Base-by-base conservation (phyloP, 2,888 invertebrate genomes). In the Colostygia pectinataria region DNA sequence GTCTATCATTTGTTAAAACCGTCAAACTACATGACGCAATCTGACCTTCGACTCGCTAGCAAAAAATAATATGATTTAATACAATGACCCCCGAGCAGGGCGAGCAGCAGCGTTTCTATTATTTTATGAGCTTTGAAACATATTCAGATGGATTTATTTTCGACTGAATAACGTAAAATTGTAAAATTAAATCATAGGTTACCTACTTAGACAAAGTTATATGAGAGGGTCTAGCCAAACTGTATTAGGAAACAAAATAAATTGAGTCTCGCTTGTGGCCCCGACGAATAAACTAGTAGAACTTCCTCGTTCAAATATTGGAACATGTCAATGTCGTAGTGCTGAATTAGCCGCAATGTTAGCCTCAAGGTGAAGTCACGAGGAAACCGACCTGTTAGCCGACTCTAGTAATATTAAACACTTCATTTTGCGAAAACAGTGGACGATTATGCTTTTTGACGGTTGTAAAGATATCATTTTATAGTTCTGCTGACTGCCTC, bases 271-370 rank as follows among this genome's bases (percentile, higher is more conserved):
- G 60, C 58, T n/a, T n/a, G 55, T 55, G 70, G 66, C 76, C 76
- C 70, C 65, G 68, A 63, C 59, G 61, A 66, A 65, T 68, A 65
- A 68, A 69, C 68, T 69, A 70, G 66, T 67, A 74, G 63, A 63
- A 81, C 80, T 88, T 88, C 87, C 88, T 84, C 69, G 71, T 86
- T 78, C 69, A 68, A 80, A 79, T 79, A 82, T 80, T 78, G 75
- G 78, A 80, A 77, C 79, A 75, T 81, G 79, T 84, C 87, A 89
- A 85, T 89, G 88, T 74, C 85, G 68, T 66, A 75, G 62, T 61
- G 79, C 83, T 77, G 77, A 89, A 84, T 84, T 86, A 86, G 82
- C 72, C 71, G 68, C 86, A 86, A 85, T 83, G 84, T 76, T 83
- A 79, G 70, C 63, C 59, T 65, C 84, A 89, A 88, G 89, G 86